phyloP scores from a whole-genome alignment of 2,888 invertebrate species.

The Malacosoma neustria region DNA sequence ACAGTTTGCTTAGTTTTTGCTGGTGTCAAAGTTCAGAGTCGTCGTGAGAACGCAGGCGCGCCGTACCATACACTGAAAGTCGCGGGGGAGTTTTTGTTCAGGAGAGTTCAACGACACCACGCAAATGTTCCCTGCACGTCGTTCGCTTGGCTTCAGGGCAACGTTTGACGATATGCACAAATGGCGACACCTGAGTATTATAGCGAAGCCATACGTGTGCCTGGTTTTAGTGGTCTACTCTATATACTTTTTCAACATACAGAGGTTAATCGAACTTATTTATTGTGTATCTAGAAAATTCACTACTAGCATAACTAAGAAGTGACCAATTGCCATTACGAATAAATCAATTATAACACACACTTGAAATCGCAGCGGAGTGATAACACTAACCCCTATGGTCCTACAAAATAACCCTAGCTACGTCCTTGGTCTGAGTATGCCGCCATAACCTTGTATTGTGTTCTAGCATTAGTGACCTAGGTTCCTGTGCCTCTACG shows the following conservation, averaged over 20 bases:
- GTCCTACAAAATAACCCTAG: no score
- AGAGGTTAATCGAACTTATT: not conserved
- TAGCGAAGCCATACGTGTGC: not conserved
- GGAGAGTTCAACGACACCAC: slow-evolving; percentile 55
- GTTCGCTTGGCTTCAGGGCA: slow-evolving; percentile 19
- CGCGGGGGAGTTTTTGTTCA: slow-evolving; percentile 67
- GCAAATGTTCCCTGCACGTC: slow-evolving; percentile 31
- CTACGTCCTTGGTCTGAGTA: no score
- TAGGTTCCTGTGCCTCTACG: no score
- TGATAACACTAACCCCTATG: no score
- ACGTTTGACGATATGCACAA: not conserved
- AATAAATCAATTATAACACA: no score
- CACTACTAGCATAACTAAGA: no score
- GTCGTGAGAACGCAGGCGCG: slow-evolving; percentile 53
- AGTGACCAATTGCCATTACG: no score
- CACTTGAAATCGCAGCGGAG: no score
- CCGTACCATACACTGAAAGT: slow-evolving; percentile 40
- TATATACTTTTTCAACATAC: not conserved
- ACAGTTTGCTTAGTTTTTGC: slow-evolving; percentile 51
- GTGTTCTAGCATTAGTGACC: no score
- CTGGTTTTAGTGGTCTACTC: not conserved
- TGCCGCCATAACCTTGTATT: no score
- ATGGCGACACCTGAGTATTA: not conserved
- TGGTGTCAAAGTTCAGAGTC: slow-evolving; percentile 52
- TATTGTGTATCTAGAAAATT: no score